Evolutionary conservation across 1,140 invertebrate genomes (phyloP).

Genomic region (Drosophila tani): DNA sequence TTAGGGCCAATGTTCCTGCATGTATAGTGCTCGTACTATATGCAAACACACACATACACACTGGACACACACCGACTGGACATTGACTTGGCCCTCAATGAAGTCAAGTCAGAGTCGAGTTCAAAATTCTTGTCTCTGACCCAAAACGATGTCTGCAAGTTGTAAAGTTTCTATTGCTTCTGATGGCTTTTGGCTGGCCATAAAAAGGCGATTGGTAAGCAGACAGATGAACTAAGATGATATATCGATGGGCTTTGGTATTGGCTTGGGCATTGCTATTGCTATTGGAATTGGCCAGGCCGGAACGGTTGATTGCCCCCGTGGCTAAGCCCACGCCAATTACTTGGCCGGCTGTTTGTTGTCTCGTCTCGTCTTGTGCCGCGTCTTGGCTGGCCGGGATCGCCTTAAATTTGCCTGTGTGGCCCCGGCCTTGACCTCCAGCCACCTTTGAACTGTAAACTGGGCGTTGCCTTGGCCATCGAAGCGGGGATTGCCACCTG

Average conservation of each 20-base stretch:
- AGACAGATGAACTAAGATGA: conserved; percentile 43
- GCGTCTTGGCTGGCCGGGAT: conserved; percentile 11
- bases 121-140: conserved; percentile 60
- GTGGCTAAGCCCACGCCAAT: conserved; percentile 46
- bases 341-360: conserved; percentile 35
- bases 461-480: conserved; percentile 41
- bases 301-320: conserved; percentile 21
- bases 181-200: conserved; percentile 42
- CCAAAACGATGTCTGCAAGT: conserved; percentile 52
- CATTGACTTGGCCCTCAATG: conserved; percentile 20
- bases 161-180: conserved; percentile 59
- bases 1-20: conserved; percentile 47
- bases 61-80: conserved; percentile 3
- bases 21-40: not conserved
- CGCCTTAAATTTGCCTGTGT: conserved; percentile 19
- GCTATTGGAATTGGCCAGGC: conserved; percentile 23
- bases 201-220: conserved; percentile 44
- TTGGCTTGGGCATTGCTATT: conserved; percentile 10
- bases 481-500: conserved; percentile 1
- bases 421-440: conserved; percentile 58
- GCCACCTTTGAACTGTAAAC: conserved; percentile 67
- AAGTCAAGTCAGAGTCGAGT: conserved; percentile 67
- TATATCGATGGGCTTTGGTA: conserved; percentile 33
- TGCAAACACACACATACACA: conserved; percentile 37
- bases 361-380: conserved; percentile 19